These are phyloP conservation scores for Sebastes aleutianus DNA, from an alignment of 2,797 vertebrate genomes.

Conservation along the genomic window DNA sequence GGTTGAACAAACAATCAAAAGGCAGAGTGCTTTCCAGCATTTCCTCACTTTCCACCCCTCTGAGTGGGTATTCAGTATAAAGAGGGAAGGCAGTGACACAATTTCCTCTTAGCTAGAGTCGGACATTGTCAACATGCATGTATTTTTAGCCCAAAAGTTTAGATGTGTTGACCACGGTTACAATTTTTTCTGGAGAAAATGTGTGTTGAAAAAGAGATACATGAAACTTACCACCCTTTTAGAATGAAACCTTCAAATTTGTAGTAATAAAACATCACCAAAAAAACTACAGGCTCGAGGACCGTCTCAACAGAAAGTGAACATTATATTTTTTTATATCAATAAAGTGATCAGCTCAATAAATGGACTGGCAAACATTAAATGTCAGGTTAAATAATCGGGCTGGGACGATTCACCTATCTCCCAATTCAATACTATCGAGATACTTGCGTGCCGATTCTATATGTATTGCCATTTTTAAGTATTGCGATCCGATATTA, in stretches of 20 bases:
- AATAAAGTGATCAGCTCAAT: background rate
- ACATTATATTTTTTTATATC: too few species aligned
- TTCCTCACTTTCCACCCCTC: background rate
- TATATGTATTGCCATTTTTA: too few species aligned
- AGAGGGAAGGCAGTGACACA: background rate
- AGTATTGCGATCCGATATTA: too few species aligned
- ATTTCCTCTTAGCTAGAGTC: background rate
- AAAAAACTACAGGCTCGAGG: background rate
- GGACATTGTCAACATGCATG: background rate
- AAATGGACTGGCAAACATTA: background rate
- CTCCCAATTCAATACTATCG: too few species aligned
- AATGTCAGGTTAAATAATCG: background rate
- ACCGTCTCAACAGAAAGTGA: background rate
- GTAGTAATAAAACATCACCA: background rate
- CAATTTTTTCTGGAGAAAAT: background rate
- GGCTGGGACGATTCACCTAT: too few species aligned
- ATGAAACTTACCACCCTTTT: background rate
- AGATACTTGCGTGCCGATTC: too few species aligned
- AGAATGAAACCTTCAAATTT: background rate
- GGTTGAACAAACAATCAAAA: background rate
- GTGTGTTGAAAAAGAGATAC: background rate
- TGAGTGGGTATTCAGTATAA: background rate
- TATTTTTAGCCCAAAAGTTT: background rate
- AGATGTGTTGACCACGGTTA: background rate
- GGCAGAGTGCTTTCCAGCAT: background rate